These are phyloP conservation scores for Petrophora chlorosata DNA, from an alignment of 2,888 invertebrate genomes.

Conservation along the genomic window DNA sequence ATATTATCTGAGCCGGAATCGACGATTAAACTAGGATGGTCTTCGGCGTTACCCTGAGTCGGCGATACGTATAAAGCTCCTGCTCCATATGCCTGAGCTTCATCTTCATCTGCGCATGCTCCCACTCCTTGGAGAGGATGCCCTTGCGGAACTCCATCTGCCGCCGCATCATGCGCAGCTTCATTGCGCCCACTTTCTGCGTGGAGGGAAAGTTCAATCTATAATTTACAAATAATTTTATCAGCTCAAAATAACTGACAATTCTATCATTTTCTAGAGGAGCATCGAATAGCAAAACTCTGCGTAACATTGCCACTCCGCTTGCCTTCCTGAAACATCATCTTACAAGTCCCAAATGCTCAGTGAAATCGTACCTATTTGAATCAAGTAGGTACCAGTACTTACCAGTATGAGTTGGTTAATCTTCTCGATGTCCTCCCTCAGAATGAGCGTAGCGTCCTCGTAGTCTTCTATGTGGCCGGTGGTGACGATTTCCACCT, in stretches of 20 bases:
- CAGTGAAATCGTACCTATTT: no score
- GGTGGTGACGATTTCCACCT: slow-evolving; percentile 85
- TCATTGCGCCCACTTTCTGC: slow-evolving; percentile 86
- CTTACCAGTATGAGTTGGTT: slow-evolving; percentile 86
- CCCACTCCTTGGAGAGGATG: slow-evolving; percentile 88
- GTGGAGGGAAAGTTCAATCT: neutral
- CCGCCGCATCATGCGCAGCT: slow-evolving; percentile 86
- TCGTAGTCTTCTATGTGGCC: slow-evolving; percentile 84
- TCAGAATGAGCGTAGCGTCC: slow-evolving; percentile 85
- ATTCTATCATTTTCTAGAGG: no score
- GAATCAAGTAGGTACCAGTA: no score
- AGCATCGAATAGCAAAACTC: no score
- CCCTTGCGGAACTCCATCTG: slow-evolving; percentile 87
- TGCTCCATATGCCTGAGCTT: slow-evolving; percentile 86
- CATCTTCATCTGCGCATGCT: slow-evolving; percentile 87
- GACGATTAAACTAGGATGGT: no score
- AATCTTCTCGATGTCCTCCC: slow-evolving; percentile 86
- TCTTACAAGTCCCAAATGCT: no score
- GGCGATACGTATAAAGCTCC: slow-evolving; percentile 84
- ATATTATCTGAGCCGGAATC: no score
- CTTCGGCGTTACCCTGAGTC: slow-evolving; percentile 86
- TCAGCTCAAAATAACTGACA: no score
- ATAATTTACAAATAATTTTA: neutral
- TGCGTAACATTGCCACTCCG: no score
- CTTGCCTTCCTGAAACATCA: no score